Evolutionary conservation across 2,797 vertebrate species (phyloP).

Genomic region (Silurus aristotelis): DNA sequence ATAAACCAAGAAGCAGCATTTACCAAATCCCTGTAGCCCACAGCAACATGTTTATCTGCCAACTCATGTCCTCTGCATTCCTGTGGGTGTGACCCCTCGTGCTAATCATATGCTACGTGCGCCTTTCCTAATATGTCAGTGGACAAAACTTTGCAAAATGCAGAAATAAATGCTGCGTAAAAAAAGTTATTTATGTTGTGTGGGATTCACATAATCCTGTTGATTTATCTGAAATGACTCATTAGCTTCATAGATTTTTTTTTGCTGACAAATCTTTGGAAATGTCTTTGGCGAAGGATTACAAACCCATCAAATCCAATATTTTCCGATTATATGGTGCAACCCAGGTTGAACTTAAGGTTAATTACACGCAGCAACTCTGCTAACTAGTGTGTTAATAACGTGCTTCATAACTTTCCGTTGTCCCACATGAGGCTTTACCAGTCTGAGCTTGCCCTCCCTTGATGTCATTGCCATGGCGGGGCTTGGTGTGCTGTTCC

Average conservation of each 20-base stretch:
- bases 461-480: constrained; percentile 49
- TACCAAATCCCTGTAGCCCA: constrained; percentile 24
- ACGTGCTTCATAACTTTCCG: constrained; percentile 23
- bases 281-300: not conserved
- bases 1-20: not conserved
- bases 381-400: constrained; percentile 8
- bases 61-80: constrained; percentile 11
- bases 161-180: constrained; percentile 5
- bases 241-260: constrained; percentile 12
- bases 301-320: not conserved
- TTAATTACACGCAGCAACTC: not conserved
- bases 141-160: not conserved
- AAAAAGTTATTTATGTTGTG: constrained; percentile 25
- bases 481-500: not conserved
- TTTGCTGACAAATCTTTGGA: constrained; percentile 17
- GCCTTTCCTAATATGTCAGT: not conserved
- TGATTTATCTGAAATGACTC: constrained; percentile 20
- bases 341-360: not conserved
- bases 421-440: constrained; percentile 39
- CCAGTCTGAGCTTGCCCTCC: constrained; percentile 58
- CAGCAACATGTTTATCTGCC: constrained; percentile 39
- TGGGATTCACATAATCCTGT: constrained; percentile 19
- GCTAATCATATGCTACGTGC: constrained; percentile 9
- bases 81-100: constrained; percentile 14
- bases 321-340: not conserved